These are phyloP conservation scores for Antitype chi DNA, from an alignment of 2,888 invertebrate species.

Conservation along the genomic window DNA sequence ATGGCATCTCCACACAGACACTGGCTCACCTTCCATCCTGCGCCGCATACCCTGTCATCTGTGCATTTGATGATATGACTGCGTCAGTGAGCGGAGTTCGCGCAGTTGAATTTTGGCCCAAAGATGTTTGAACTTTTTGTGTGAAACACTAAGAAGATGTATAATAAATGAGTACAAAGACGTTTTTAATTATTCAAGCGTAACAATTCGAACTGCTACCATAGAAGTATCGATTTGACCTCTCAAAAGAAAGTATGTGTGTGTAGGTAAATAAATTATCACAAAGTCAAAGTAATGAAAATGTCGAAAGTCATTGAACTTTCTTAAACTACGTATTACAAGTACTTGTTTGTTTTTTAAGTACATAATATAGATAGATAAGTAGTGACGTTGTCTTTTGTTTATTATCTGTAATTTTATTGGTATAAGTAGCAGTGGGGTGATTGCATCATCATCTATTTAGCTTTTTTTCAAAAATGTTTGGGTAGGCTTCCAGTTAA, in stretches of 20 bases:
- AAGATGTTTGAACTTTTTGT: too few relatives aligned
- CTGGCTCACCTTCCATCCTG: too few relatives aligned
- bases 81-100: too few relatives aligned
- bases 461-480: too few relatives aligned
- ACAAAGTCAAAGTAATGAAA: constrained; percentile 4
- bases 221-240: constrained; percentile 8
- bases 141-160: too few relatives aligned
- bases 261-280: neutral
- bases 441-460: too few relatives aligned
- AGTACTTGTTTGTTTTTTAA: neutral
- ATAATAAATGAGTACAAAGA: neutral
- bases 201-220: neutral
- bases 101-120: too few relatives aligned
- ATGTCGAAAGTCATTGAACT: constrained; percentile 28
- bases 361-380: constrained; percentile 23
- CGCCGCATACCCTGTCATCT: too few relatives aligned
- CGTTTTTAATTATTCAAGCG: constrained; percentile 10
- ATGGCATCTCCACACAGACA: too few relatives aligned
- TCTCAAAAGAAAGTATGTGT: neutral
- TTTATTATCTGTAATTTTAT: constrained; percentile 4
- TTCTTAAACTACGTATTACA: neutral
- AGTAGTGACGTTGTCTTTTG: neutral
- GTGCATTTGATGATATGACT: too few relatives aligned
- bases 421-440: neutral
- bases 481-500: too few relatives aligned